Base-by-base conservation (phyloP, 2,113 vertebrate genomes). In the Pionites leucogaster region DNA sequence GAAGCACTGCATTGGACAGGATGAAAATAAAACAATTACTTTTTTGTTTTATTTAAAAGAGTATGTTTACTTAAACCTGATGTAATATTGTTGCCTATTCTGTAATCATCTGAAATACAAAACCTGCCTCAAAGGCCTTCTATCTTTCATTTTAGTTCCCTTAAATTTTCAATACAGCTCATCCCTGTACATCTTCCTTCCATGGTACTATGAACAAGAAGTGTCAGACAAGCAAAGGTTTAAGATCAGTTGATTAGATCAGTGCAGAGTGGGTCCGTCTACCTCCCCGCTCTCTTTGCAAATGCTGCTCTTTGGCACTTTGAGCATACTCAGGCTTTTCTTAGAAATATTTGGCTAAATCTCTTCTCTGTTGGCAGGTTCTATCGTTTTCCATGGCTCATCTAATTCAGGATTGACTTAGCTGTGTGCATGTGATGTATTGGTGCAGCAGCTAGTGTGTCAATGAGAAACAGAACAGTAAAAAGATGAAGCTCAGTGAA, bases 321-420 rank as follows among this genome's bases (percentile, higher is more conserved):
- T 69, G 50, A 92, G 20, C 69, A 39, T 67, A 95, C 63, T 95
- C 86, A 89, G 67, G n/a, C 82, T 94, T 97, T 94, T 89, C 77
- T 74, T 87, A 91, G 88, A 96, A 91, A 80, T 96, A 94, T 93
- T 91, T 90, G 76, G 88, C 93, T 93, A 78, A 86, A 88, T 57
- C 77, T 63, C 76, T 63, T 87, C 76, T 86, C 86, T 93, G 17
- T 95, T 92, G 57, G 90, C 70, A 93, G 55, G 47, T 52, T 80
- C 35, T 52, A 25, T 82, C 37, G 64, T 90, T 97, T 97, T 96
- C 91, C 93, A 94, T 92, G 91, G 93, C 94, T 96, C 94, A 93
- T 96, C 95, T 97, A 94, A 94, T 95, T 96, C 93, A 85, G 91
- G 91, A 96, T 78, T 95, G 97, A 96, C 93, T 97, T 96, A 93